phyloP scores from a whole-genome alignment of 2,797 vertebrate species.

The Pipistrellus pygmaeus region DNA sequence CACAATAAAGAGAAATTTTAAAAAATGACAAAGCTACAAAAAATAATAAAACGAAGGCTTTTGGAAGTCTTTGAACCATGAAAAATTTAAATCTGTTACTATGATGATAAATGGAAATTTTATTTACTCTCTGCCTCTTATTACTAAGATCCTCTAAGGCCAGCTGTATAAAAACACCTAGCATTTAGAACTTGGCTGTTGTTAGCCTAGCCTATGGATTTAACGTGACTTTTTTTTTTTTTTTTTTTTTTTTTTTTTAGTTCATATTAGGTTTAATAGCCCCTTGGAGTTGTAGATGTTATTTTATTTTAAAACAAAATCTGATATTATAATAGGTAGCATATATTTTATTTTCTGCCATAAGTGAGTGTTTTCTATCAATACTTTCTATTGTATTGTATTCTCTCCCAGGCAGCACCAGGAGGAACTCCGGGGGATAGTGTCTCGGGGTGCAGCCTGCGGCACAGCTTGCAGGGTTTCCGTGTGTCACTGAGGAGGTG shows the following conservation, averaged over 20 bases:
- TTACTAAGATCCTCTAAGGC: neutral
- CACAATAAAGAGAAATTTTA: too few species aligned
- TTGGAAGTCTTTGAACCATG: neutral
- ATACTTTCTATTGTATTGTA: neutral
- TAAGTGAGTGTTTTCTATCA: conserved; percentile 20
- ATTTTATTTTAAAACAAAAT: neutral
- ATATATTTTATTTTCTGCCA: neutral
- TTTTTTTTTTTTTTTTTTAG: neutral
- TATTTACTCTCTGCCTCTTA: conserved; percentile 1
- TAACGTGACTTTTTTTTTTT: neutral
- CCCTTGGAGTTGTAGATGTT: neutral
- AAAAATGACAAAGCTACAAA: too few species aligned
- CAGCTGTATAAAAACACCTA: neutral
- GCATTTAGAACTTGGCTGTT: neutral
- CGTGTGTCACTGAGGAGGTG: neutral
- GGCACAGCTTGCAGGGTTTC: neutral
- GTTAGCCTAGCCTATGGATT: neutral
- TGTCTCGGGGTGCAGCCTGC: neutral
- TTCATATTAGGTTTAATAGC: conserved; percentile 28
- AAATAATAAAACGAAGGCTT: neutral
- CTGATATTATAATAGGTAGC: neutral
- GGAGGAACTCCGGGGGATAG: neutral
- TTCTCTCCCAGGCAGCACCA: neutral
- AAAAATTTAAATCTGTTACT: neutral
- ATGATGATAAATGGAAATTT: conserved; percentile 13